Evolutionary conservation across 2,888 invertebrate genomes (phyloP), one percentile per base, ranked within the genome.

Genomic region (Parelbella ahira): DNA sequence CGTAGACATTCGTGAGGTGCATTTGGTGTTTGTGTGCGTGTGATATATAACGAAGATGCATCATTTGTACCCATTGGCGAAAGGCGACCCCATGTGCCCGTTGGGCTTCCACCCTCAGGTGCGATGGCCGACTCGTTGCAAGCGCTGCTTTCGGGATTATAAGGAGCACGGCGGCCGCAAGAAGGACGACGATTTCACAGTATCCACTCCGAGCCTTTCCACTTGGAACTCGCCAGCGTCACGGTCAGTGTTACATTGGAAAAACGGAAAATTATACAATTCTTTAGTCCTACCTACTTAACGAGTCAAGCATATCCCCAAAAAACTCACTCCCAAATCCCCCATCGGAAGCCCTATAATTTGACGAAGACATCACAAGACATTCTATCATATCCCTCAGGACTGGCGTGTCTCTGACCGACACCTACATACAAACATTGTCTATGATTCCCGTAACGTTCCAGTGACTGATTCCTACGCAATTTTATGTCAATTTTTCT

Each of bases 71-170:
- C 92, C 93, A 24, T 80, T 93, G 69, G 93, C 93, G 69, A 95
- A 95, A 81, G 93, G 93, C 61, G 97, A 97, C 81, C 94, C 96
- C 50, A 82, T 97, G 59, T 97, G 97, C 77, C 97, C 96, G 49
- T 88, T 97, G 71, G 97, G 97, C 28, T 97, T 97, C 81, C 96
- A 97, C 88, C 97, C 97, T 46, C 97, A 97, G 88, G 95, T 96
- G 58, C 91, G 96, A 65, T 96, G 96, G 94, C 97, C 97, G 32
- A 96, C 96, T 44, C 90, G 96, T 65, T 97, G 97, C 87, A 97
- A 97, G 84, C 90, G 97, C 60, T 97, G 97, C 80, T 97, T 96
- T 89, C 93, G 94, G 58, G 96, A 96, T 76, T 96, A 96, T 83
- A 96, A 96, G 83, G 96, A 96, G 68, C 96, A 96, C 80, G 94